Evolutionary conservation across 1,140 invertebrate genomes (phyloP).

Genomic region (Theocolax elegans): DNA sequence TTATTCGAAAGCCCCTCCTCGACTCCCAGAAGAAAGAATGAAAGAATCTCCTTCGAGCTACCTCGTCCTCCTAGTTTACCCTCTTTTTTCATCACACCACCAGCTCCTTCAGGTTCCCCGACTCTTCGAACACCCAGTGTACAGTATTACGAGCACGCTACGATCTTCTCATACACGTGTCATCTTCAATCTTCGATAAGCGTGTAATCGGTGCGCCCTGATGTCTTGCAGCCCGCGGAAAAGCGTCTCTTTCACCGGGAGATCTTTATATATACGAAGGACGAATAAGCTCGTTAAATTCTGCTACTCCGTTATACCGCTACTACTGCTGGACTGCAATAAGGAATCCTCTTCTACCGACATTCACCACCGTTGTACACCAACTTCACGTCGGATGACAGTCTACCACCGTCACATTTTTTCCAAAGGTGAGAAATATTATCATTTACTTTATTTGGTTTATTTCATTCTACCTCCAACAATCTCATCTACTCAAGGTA

Average conservation of each 20-base stretch:
- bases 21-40: slow-evolving; percentile 27
- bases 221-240: background rate
- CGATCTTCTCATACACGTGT: background rate
- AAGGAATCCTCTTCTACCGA: background rate
- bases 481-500: too few species aligned
- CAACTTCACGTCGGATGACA: too few species aligned
- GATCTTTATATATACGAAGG: background rate
- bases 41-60: background rate
- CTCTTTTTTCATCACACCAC: background rate
- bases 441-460: too few species aligned
- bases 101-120: too few species aligned
- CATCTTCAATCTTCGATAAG: slow-evolving; percentile 24
- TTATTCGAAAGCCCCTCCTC: slow-evolving; percentile 43
- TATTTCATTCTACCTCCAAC: too few species aligned
- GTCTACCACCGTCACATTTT: background rate
- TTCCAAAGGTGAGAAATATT: background rate
- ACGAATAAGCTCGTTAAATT: background rate
- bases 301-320: background rate
- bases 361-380: background rate
- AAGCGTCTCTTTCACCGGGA: background rate
- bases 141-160: background rate
- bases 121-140: background rate
- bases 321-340: background rate
- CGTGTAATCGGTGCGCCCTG: background rate
- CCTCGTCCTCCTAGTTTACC: background rate